Evolutionary conservation across 2,888 invertebrate genomes (phyloP).

Genomic region (Odontomyia ornata): DNA sequence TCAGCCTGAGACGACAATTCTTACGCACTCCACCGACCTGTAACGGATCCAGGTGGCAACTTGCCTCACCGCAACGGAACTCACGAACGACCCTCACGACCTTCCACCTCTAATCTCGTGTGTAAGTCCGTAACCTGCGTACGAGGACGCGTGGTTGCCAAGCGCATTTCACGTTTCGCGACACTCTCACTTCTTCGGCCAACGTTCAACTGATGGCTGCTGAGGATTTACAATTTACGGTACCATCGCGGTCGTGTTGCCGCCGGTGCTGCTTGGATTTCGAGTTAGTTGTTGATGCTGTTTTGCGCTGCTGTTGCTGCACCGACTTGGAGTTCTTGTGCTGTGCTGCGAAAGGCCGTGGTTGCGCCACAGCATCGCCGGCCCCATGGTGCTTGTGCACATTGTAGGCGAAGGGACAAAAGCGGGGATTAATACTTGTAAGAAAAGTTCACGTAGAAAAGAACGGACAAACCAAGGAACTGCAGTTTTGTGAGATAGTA

Average conservation of each 20-base stretch:
- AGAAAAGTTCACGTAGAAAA: too few species aligned
- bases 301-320: too few species aligned
- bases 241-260: background rate
- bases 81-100: background rate
- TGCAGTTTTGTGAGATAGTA: background rate
- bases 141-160: conserved; percentile 24
- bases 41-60: background rate
- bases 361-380: background rate
- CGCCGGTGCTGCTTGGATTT: background rate
- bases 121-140: background rate
- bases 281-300: background rate
- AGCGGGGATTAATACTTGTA: too few species aligned
- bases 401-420: too few species aligned
- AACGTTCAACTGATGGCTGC: conserved; percentile 26
- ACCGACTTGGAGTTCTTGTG: background rate
- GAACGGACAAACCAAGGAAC: too few species aligned
- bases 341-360: background rate
- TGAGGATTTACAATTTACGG: conserved; percentile 5
- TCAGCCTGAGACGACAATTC: too few species aligned
- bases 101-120: conserved; percentile 7
- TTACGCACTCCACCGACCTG: too few species aligned
- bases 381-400: background rate
- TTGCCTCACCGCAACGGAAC: background rate
- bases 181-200: conserved; percentile 39
- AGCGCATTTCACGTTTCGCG: background rate